phyloP scores from a whole-genome alignment of 2,888 invertebrate species.

The Macroteleia sp. region DNA sequence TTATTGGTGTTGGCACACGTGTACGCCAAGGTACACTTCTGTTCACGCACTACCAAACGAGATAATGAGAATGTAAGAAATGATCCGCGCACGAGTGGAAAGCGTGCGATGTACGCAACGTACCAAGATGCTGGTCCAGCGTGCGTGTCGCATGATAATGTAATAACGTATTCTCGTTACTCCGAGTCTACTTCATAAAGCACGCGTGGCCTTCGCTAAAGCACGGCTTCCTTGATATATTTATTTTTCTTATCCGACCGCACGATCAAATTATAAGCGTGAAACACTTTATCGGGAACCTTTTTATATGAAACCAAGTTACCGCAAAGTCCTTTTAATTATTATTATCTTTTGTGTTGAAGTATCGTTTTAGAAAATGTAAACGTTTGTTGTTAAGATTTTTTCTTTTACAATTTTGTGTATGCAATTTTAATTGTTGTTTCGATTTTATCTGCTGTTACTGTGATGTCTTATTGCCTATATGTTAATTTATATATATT shows the following conservation, averaged over 20 bases:
- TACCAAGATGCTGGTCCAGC: constrained; percentile 62
- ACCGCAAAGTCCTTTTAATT: too few species aligned
- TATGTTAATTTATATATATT: too few species aligned
- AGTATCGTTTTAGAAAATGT: too few species aligned
- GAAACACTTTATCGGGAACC: constrained; percentile 28
- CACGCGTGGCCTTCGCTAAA: constrained; percentile 63
- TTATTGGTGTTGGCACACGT: constrained; percentile 19
- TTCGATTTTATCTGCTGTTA: too few species aligned
- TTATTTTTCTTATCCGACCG: constrained; percentile 79
- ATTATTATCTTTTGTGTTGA: too few species aligned
- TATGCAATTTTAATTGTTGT: too few species aligned
- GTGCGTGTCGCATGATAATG: constrained; percentile 80
- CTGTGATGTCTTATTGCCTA: too few species aligned
- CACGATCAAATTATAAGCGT: constrained; percentile 53
- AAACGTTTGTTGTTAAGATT: too few species aligned
- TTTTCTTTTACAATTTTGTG: too few species aligned
- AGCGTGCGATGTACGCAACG: constrained; percentile 62
- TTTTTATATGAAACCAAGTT: too few species aligned
- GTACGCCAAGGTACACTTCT: neutral
- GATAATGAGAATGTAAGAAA: constrained; percentile 62
- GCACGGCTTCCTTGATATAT: constrained; percentile 73
- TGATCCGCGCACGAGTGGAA: constrained; percentile 47
- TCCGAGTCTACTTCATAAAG: constrained; percentile 81
- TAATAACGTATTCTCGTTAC: constrained; percentile 78
- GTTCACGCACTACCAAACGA: constrained; percentile 48